Evolutionary conservation across 2,113 vertebrate species (phyloP).

Genomic region (Hypanus sabinus): DNA sequence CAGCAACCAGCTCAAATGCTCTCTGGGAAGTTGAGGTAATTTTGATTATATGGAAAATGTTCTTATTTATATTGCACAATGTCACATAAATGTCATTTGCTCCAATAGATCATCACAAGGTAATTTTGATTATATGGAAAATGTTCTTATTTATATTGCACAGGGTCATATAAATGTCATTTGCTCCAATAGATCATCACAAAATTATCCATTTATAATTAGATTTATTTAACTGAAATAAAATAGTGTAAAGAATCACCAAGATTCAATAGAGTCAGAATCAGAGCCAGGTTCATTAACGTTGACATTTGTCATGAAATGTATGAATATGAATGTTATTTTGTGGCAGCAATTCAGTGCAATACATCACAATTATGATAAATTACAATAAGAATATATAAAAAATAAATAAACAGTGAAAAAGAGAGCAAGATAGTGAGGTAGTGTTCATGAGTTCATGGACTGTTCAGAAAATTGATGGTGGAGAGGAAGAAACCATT

Average conservation of each 20-base stretch:
- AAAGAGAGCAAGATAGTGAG: too few relatives aligned
- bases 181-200: not conserved
- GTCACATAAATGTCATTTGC: not conserved
- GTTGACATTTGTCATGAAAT: too few relatives aligned
- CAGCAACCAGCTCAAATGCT: constrained; percentile 93
- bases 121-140: constrained; percentile 44
- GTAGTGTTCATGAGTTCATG: too few relatives aligned
- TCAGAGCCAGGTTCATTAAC: too few relatives aligned
- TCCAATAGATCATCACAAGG: constrained; percentile 58
- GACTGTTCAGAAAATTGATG: too few relatives aligned
- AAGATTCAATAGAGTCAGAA: not conserved
- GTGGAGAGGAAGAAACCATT: too few relatives aligned
- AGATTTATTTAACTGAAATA: not conserved
- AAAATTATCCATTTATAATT: not conserved
- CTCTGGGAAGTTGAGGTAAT: constrained; percentile 94
- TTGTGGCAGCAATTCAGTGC: too few relatives aligned
- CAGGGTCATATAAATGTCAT: too few relatives aligned
- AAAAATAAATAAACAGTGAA: too few relatives aligned
- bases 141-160: not conserved
- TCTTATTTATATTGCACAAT: not conserved
- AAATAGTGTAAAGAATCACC: not conserved
- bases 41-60: not conserved
- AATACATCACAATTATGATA: too few relatives aligned
- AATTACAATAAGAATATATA: too few relatives aligned
- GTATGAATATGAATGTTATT: too few relatives aligned